phyloP scores from a whole-genome alignment of 2,797 vertebrate species.

The Argya squamiceps region DNA sequence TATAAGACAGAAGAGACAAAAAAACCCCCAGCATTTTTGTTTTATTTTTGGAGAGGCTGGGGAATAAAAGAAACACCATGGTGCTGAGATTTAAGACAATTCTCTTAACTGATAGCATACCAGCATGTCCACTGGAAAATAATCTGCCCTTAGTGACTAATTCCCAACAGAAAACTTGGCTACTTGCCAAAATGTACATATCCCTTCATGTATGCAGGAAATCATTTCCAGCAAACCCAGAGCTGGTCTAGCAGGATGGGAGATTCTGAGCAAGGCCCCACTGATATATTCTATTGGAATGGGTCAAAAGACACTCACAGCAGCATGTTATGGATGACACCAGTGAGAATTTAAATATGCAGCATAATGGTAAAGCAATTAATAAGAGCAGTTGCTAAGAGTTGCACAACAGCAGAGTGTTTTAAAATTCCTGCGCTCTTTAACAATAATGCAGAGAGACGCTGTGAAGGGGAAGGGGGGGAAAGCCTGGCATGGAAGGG shows the following conservation, averaged over 20 bases:
- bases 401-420: slow-evolving; percentile 45
- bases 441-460: slow-evolving; percentile 46
- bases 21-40: accelerated
- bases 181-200: slow-evolving; percentile 33
- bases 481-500: slow-evolving; percentile 58
- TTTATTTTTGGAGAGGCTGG: not conserved
- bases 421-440: slow-evolving; percentile 53
- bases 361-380: slow-evolving; percentile 54
- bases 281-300: not conserved
- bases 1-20: not conserved
- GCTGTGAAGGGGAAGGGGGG: not conserved
- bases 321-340: not conserved
- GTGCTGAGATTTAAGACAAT: not conserved
- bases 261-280: not conserved
- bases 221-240: not conserved
- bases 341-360: not conserved
- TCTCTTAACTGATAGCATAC: not conserved
- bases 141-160: not conserved
- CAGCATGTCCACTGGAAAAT: not conserved
- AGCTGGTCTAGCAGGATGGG: not conserved
- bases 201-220: slow-evolving; percentile 7
- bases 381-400: not conserved
- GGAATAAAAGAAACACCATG: not conserved
- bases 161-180: not conserved
- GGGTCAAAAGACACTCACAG: not conserved